Base-by-base conservation (phyloP, 2,113 vertebrate species). In the Ciconia stormi region DNA sequence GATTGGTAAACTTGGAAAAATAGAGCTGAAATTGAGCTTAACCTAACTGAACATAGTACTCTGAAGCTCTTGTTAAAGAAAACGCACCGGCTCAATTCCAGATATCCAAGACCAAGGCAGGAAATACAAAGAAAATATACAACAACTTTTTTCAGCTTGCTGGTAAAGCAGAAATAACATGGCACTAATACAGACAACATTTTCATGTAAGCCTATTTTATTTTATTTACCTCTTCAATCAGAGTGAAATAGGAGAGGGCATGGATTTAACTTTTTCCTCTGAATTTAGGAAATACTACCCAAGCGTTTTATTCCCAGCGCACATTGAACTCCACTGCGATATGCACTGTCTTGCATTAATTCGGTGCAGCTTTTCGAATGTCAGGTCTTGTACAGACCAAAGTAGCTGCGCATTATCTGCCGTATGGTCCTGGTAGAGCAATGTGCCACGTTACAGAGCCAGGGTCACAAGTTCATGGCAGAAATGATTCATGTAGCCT, bases 161-260 rank as follows among this genome's bases (percentile, higher is more conserved):
- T 88, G 77, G 53, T 93, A 77, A 82, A 95, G 46, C 83, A 95
- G 84, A 92, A 97, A 89, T 88, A 94, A 85, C 44, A 70, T 13
- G 81, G 80, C 87, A 61, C 77, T 94, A 91, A 96, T 89, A 93
- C 94, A 97, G 84, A 27, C 94, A 96, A 88, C 85, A 50, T 90
- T 98, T 97, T 95, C 69, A 65, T 94, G 87, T 98, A 95, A 95
- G 55, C 82, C 70, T 82, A 82, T 95, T 95, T 94, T 82, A 70
- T 87, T 97, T 94, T 96, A 95, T 97, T 97, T 97, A 94, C 89
- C 29, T 96, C 84, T 88, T 95, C 87, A 95, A 94, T 95, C 91
- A 78, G 82, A 83, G 53, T 96, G 97, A 95, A 96, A 96, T 53
- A 71, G 82, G 94, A 97, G 93, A 96, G 84, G 81, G 42, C 62